These are phyloP conservation scores for Trichosurus vulpecula DNA, from an alignment of 2,797 vertebrate genomes.

Conservation along the genomic window DNA sequence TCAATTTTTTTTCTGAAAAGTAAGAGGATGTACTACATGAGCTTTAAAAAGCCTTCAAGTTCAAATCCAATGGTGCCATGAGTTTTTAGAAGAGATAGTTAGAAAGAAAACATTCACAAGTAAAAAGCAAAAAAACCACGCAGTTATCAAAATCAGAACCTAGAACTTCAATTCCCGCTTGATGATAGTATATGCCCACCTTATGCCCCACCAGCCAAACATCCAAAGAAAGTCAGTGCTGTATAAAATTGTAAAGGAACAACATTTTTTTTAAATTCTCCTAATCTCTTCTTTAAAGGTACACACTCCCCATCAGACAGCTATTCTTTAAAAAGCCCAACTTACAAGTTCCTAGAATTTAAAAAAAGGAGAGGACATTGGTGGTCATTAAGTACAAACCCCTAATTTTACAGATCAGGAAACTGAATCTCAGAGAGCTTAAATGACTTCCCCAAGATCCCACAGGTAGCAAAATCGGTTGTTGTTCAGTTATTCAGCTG, in stretches of 20 bases:
- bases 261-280: background rate
- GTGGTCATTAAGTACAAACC: background rate
- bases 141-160: background rate
- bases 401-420: background rate
- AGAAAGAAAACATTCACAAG: background rate
- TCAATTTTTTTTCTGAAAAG: background rate
- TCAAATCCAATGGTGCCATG: background rate
- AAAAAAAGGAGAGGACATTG: background rate
- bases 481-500: background rate
- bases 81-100: background rate
- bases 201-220: background rate
- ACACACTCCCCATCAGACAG: background rate
- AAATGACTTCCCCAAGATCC: background rate
- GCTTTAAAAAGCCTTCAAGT: background rate
- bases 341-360: background rate
- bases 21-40: background rate
- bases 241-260: background rate
- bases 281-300: background rate
- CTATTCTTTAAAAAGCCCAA: background rate
- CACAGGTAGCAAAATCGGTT: background rate
- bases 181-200: background rate
- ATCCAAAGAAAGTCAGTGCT: background rate
- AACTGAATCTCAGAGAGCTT: background rate
- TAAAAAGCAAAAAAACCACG: background rate
- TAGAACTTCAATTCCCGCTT: background rate